Base-by-base conservation (phyloP, 1,140 invertebrate species). In the Drosophila subobscura region DNA sequence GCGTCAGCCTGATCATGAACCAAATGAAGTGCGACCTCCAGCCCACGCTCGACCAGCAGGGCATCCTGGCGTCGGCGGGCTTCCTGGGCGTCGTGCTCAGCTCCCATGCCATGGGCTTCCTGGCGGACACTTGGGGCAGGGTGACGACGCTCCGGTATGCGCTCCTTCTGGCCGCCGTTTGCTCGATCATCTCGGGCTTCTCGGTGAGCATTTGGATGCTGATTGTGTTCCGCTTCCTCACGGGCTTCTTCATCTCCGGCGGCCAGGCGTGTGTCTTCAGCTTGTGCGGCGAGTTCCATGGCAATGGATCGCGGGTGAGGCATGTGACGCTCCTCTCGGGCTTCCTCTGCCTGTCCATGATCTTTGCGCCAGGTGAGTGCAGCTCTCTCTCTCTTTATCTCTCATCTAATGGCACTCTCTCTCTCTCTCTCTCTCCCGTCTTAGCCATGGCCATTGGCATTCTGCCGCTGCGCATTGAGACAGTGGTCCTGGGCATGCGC, bases 91-190 rank as follows among this genome's bases (percentile, higher is more conserved):
- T 94, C 4, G 93, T 94, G 41, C 75, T 93, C 5, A 93, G 92
- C 10, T 93, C 93, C 0, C 93, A 93, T 83, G 90, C 96, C 25
- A 97, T 96, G 96, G 96, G 96, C 27, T 96, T 95, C 55, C 76
- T 97, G 12, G 95, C 95, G 0, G 97, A 98, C 86, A 94, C 95
- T 0, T 92, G 93, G 22, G 97, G 97, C 0, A 93, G 96, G 1
- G 93, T 94, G 16, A 93, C 93, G 3, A 93, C 96, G 4, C 92
- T 97, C 50, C 91, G 95, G 6, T 93, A 93, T 14, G 95, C 96
- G 0, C 94, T 96, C 72, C 73, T 94, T 1, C 84, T 95, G 0
- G 95, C 96, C 8, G 93, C 93, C 2, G 68, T 96, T 1, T 94
- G 94, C 58, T 95, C 94, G 0, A 85, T 95, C 0, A 68, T 94